Evolutionary conservation across 2,888 invertebrate genomes (phyloP), one percentile per base, ranked within the genome.

Genomic region (Isotomurus palustris): DNA sequence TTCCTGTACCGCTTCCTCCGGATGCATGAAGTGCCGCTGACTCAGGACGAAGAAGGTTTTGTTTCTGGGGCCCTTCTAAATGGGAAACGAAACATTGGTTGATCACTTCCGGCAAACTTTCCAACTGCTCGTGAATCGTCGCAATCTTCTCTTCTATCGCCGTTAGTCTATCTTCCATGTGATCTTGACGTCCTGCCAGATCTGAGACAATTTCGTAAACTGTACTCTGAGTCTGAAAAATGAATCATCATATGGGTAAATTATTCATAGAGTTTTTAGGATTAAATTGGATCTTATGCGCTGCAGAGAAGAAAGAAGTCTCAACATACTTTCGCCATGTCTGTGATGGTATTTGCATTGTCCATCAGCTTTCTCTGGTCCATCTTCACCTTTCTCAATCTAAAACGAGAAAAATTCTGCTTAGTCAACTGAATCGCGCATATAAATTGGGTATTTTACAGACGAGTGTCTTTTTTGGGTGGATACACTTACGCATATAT

Each of bases 311-410:
- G n/a, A n/a, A n/a, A n/a, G n/a, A n/a, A n/a, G 29, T 29, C 10
- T 43, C 3, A 29, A 21, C 78, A 80, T 84, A 97, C 97, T 87
- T 99, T 99, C 73, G 97, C 97, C 91, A 99, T 96, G 76, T 99
- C 99, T 60, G 96, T 95, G 77, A 99, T 90, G 60, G 97, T 97
- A 75, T 95, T 96, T 71, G 96, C 94, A 76, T 97, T 97, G 78
- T 99, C 99, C 87, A 94, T 93, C 72, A 99, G 80, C 80, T 99
- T 99, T 76, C 99, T 84, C 82, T 99, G 97, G 82, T 97, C 97
- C 91, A 97, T 94, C 82, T 99, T 99, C 65, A 99, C 96, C 83
- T 97, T 94, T 75, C 99, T 83, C 79, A 99, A 85, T 77, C 97
- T 97, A 71, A 72, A 73, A 14, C 8, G 29, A 48, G 6, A 22